Evolutionary conservation across 1,140 invertebrate genomes (phyloP).

Genomic region (Megalopta genalis): DNA sequence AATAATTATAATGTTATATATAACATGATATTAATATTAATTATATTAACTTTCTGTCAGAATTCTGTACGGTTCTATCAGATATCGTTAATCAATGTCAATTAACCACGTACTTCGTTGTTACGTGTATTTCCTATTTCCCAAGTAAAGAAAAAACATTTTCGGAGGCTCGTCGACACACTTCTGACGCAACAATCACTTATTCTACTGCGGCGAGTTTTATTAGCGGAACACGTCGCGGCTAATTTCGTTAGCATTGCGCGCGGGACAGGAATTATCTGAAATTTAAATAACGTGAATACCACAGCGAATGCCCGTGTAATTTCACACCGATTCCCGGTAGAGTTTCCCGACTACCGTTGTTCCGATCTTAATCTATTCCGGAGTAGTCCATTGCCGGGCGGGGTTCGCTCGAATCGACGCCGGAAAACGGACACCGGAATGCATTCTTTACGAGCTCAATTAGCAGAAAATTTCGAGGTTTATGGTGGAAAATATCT

Average conservation of each 20-base stretch:
- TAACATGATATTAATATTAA: no score
- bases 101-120: no score
- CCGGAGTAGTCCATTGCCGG: neutral
- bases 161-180: no score
- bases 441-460: slow-evolving; percentile 14
- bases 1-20: no score
- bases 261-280: neutral
- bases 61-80: no score
- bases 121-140: no score
- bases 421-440: neutral
- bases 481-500: slow-evolving; percentile 36
- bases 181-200: neutral
- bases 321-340: slow-evolving; percentile 14
- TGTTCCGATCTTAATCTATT: slow-evolving; percentile 23
- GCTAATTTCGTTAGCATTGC: neutral
- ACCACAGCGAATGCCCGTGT: neutral
- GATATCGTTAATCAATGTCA: no score
- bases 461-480: slow-evolving; percentile 34
- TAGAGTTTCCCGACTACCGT: slow-evolving; percentile 24
- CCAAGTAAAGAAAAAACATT: no score
- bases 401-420: neutral
- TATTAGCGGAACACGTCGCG: no score
- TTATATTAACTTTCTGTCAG: no score
- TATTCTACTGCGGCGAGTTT: no score
- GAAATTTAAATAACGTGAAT: neutral